A percentile compares a stretch with the other conserved stretches of the same genome.
These are phyloP conservation scores for Pemphredon lugubris DNA, from an alignment of 2,888 invertebrate species.

Conservation along the genomic window DNA sequence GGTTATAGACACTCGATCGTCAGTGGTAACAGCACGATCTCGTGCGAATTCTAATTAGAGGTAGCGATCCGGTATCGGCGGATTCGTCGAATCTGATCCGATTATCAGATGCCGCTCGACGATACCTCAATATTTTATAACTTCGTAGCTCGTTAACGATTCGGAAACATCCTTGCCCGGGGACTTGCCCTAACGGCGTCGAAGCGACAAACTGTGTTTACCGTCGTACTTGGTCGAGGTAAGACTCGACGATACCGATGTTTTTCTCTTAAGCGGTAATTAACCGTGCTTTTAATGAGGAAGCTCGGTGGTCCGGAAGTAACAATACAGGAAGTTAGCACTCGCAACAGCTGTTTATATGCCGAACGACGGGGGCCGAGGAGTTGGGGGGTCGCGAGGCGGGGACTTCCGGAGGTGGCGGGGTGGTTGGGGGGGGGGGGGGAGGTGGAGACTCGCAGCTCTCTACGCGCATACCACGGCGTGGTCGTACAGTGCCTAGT, in stretches of 20 bases:
- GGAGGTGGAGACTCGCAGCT: constrained; percentile 28
- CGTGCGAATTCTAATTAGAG: no score
- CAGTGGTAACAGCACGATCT: no score
- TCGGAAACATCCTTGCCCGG: background rate
- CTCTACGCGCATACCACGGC: constrained; percentile 38
- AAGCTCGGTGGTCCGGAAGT: constrained; percentile 60
- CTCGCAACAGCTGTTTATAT: constrained; percentile 64
- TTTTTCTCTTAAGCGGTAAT: constrained; percentile 62
- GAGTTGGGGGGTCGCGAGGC: background rate
- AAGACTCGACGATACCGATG: constrained; percentile 33
- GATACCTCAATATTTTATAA: background rate
- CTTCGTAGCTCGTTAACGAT: constrained; percentile 6
- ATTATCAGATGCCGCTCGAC: no score
- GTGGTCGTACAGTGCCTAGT: constrained; percentile 52
- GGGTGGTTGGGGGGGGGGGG: constrained; percentile 6
- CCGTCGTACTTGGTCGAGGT: constrained; percentile 2
- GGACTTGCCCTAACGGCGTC: background rate
- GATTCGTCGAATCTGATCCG: no score
- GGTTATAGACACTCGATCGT: no score
- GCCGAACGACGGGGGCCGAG: constrained; percentile 38
- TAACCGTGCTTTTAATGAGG: constrained; percentile 64
- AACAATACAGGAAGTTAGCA: constrained; percentile 62
- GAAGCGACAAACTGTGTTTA: constrained; percentile 10
- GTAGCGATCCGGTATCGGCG: no score
- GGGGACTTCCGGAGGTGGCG: background rate